Evolutionary conservation across 2,888 invertebrate genomes (phyloP), one percentile per base, ranked within the genome.

Genomic region (Leucoptera coffeella): DNA sequence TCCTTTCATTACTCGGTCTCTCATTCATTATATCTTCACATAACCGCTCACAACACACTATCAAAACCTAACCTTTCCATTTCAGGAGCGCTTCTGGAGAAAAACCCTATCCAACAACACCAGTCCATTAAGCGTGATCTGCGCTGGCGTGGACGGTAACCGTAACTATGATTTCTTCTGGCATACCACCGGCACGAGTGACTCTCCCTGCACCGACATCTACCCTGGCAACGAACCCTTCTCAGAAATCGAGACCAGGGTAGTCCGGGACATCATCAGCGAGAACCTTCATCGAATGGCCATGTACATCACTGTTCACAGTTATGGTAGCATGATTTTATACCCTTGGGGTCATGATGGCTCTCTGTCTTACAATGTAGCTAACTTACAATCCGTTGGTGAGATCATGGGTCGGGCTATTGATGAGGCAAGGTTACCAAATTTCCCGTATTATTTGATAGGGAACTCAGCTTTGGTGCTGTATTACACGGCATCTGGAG

Each of bases 281-380:
- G 48, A 65, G 2, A 44, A 76, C 14, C 53, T 69, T 1, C 39
- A 52, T 5, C 52, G 67, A 9, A 59, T 77, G 12, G 72, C 78
- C 26, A 53, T 83, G 31, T 89, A 85, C 45, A 41, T 88, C 8
- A 78, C 82, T 1, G 58, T 88, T 32, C 89, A 90, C 43, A 81
- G 86, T 10, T 86, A 74, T 39, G 86, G 86, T 8, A 73, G 76
- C 34, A 78, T 75, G 47, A 49, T 84, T 14, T 44, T 84, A 2
- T 82, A 82, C 40, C 78, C 82, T 0, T 85, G 80, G n/a, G n/a
- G n/a, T n/a, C n/a, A n/a, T n/a, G n/a, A n/a, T n/a, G n/a, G n/a
- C n/a, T n/a, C n/a, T n/a, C 43, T 73, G 21, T 77, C 77, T 2
- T 46, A 47, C 2, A 69, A 78, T 27, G 62, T 57, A 4, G 45